A percentile compares a stretch with the other conserved stretches of the same genome.
Conservation (phyloP, 2,113 vertebrate genomes). For the Oostethus manadensis region DNA sequence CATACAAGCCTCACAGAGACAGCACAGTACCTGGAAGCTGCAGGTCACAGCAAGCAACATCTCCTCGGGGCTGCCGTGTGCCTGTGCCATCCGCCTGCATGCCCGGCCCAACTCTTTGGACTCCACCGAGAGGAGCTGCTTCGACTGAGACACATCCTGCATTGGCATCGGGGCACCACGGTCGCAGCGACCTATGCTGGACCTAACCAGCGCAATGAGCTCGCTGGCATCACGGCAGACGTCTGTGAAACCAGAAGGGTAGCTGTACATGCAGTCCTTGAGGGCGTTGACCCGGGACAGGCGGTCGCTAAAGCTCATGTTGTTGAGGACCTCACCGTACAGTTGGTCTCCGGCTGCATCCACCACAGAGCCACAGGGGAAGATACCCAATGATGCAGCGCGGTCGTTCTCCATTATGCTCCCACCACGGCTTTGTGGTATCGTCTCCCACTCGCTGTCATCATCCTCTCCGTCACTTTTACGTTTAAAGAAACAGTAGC, state of each 20-base stretch:
- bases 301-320: slow-evolving; percentile 82
- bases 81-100: slow-evolving; percentile 90
- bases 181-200: slow-evolving; percentile 76
- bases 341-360: slow-evolving; percentile 60
- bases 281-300: slow-evolving; percentile 81
- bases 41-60: slow-evolving; percentile 92
- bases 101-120: slow-evolving; percentile 93
- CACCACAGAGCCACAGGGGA: slow-evolving; percentile 46
- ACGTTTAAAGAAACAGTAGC: slow-evolving; percentile 89
- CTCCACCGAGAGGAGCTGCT: slow-evolving; percentile 89
- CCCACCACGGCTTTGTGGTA: slow-evolving; percentile 36
- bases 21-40: slow-evolving; percentile 97
- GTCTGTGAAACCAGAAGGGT: slow-evolving; percentile 84
- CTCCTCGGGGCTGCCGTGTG: slow-evolving; percentile 87
- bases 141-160: slow-evolving; percentile 85
- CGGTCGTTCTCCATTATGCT: slow-evolving; percentile 6
- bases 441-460: slow-evolving; percentile 76
- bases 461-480: slow-evolving; percentile 76
- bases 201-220: slow-evolving; percentile 88
- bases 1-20: slow-evolving; percentile 95
- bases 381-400: slow-evolving; percentile 16
- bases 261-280: slow-evolving; percentile 83
- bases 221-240: slow-evolving; percentile 90
- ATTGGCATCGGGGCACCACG: slow-evolving; percentile 69
- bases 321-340: slow-evolving; percentile 74